Evolutionary conservation across 2,113 vertebrate species (phyloP).

Genomic region (Asarcornis scutulata): DNA sequence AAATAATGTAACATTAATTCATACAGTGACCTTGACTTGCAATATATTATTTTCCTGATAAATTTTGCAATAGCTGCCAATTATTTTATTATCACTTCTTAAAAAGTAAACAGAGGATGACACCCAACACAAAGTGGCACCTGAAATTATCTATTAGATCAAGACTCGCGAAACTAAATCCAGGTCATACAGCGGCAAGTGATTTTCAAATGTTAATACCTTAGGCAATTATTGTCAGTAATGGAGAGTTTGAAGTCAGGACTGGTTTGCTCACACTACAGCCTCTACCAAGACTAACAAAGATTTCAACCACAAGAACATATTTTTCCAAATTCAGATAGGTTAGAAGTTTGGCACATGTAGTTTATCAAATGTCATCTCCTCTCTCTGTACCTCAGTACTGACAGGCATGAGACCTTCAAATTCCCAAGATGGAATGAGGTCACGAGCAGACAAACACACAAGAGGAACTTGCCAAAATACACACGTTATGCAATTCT

Average conservation of each 20-base stretch:
- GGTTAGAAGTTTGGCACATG: fast-evolving
- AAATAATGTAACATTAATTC: neutral
- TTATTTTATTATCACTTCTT: neutral
- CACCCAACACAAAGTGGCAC: neutral
- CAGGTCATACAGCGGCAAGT: neutral
- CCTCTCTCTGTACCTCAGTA: neutral
- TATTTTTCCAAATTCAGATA: neutral
- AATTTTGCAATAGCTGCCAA: neutral
- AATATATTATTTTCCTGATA: neutral
- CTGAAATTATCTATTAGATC: neutral
- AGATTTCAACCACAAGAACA: neutral
- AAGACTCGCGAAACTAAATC: neutral
- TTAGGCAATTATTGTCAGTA: neutral
- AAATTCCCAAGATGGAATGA: neutral
- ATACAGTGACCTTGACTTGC: neutral
- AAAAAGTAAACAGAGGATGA: neutral
- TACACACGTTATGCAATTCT: neutral
- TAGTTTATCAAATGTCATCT: neutral
- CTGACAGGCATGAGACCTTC: neutral
- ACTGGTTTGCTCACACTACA: neutral
- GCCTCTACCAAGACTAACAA: neutral
- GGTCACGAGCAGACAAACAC: neutral
- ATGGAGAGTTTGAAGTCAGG: neutral
- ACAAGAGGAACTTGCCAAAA: neutral
- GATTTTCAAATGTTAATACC: neutral